Base-by-base conservation (phyloP, 2,113 vertebrate species). In the Cavia aperea region DNA sequence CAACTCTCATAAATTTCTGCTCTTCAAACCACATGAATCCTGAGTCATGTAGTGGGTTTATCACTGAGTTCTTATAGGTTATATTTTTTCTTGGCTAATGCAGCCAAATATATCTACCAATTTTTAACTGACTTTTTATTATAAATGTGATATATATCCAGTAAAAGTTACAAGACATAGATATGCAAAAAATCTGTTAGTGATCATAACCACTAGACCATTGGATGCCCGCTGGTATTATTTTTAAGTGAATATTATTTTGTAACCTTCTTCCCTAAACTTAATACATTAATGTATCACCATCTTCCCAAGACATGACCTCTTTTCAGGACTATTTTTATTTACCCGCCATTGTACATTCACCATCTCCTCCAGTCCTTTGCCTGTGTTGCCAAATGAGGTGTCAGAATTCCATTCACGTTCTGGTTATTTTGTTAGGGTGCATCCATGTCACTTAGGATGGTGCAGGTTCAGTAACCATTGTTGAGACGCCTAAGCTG, bases 221-320 rank as follows among this genome's bases (percentile, higher is more conserved):
- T n/a, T 91, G 26, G 77, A 63, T 86, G 88, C 81, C 11, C 86
- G 49, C 23, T 16, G 36, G 49, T 93, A 66, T 81, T 91, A 72
- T 84, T 95, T 91, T 62, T 73, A 88, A 79, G 82, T 73, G 43
- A 66, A 29, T 92, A 77, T 60, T 88, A n/a, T 86, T 92, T 94
- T 88, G 29, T 81, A 68, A 56, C 23, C 14, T 88, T 33, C 72
- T 79, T 60, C 56, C n/a, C 75, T 86, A 93, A 95, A 72, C 24
- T 88, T 78, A 91, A 89, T 89, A 75, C 4, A 63, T 56, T 91
- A 39, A 73, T 15, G 77, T 87, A 88, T 63, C 63, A 93, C n/a
- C 46, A 81, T 58, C 14, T 81, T 81, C 54, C 46, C 12, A 33
- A 81, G 11, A 29, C 15, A 49, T 91, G 85, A 86, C 94, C 43